Conservation (phyloP, 2,797 vertebrate species). For the Anabacerthia variegaticeps region DNA sequence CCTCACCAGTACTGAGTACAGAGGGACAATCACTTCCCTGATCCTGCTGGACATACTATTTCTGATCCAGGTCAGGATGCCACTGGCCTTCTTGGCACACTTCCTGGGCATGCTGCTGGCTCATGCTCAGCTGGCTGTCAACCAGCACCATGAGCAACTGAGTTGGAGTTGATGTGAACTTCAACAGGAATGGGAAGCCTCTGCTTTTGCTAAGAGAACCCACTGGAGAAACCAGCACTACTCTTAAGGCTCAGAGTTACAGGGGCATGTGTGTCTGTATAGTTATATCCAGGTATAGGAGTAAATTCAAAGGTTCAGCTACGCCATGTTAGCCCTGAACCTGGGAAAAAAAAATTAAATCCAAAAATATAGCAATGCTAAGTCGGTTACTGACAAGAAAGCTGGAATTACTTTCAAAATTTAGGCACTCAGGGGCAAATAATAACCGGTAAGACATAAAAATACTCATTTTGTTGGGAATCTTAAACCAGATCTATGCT, state of each 20-base stretch:
- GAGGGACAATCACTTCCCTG: rapidly evolving
- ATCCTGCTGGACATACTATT: background rate
- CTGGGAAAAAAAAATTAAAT: background rate
- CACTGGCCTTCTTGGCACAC: background rate
- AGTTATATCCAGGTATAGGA: background rate
- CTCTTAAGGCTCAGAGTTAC: background rate
- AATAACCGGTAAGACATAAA: background rate
- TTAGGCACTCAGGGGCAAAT: background rate
- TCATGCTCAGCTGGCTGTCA: no score
- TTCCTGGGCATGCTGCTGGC: background rate
- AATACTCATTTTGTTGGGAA: background rate
- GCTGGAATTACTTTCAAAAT: background rate
- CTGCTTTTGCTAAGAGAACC: background rate
- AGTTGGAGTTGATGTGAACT: background rate
- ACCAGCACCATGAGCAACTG: background rate
- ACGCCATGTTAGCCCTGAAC: background rate
- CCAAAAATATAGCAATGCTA: background rate
- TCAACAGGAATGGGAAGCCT: background rate
- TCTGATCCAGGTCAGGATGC: background rate
- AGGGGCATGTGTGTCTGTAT: no score
- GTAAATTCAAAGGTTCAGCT: background rate
- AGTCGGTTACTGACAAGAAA: background rate
- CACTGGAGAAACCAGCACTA: background rate
- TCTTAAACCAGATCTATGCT: background rate
- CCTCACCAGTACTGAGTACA: background rate